These are phyloP conservation scores for Phyllotreta cruciferae DNA, from an alignment of 2,888 invertebrate genomes.

Conservation along the genomic window DNA sequence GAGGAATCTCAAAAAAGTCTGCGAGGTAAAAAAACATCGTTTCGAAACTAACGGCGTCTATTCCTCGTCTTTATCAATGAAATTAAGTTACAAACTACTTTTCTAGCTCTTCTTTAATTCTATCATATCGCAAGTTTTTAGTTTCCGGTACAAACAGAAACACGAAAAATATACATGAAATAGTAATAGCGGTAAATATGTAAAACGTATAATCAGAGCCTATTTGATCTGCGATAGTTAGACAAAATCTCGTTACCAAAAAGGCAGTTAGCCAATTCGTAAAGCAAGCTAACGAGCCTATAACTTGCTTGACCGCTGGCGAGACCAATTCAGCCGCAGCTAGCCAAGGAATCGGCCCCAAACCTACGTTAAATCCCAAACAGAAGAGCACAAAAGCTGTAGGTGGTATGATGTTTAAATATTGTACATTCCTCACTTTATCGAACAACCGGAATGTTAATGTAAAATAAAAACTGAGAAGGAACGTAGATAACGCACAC, in stretches of 20 bases:
- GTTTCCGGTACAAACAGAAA: conserved; percentile 66
- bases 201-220: conserved; percentile 72
- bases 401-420: conserved; percentile 72
- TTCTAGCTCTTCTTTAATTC: conserved; percentile 13
- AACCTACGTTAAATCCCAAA: conserved; percentile 79
- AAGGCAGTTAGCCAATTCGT: conserved; percentile 80
- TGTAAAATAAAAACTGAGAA: conserved; percentile 49
- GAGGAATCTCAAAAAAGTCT: no score
- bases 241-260: conserved; percentile 74
- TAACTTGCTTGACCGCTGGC: conserved; percentile 75
- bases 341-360: conserved; percentile 85
- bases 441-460: conserved; percentile 42
- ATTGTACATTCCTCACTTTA: conserved; percentile 39
- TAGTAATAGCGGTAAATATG: conserved; percentile 72
- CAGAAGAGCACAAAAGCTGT: conserved; percentile 74
- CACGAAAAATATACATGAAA: conserved; percentile 70
- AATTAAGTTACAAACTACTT: conserved; percentile 7
- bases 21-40: no score
- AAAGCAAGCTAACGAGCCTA: conserved; percentile 76
- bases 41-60: no score
- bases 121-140: conserved; percentile 13
- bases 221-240: conserved; percentile 62
- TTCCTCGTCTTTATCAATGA: no score
- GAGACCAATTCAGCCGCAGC: conserved; percentile 79
- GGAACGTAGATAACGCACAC: conserved; percentile 64